phyloP scores from a whole-genome alignment of 2,797 vertebrate genomes.

The Pygocentrus nattereri region DNA sequence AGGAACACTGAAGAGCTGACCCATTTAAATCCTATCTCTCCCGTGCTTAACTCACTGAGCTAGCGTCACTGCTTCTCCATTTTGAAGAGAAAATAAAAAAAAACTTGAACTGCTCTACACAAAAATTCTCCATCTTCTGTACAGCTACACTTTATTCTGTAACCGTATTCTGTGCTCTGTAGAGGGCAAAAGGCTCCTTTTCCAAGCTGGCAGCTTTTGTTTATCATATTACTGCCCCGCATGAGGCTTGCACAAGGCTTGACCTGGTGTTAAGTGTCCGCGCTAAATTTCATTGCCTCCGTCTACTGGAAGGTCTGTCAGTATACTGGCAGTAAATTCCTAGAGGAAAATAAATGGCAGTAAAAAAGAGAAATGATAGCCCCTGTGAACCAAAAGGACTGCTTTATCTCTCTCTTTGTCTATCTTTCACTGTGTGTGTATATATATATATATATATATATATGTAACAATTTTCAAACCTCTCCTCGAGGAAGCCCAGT shows the following conservation, averaged over 20 bases:
- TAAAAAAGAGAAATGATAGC: slow-evolving; percentile 97
- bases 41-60: slow-evolving; percentile 34
- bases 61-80: slow-evolving; percentile 58
- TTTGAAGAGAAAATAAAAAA: slow-evolving; percentile 39
- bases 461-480: too few relatives aligned
- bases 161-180: too few relatives aligned
- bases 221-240: slow-evolving; percentile 93
- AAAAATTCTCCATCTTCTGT: slow-evolving; percentile 61
- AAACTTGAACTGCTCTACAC: slow-evolving; percentile 59
- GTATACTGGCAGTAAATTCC: slow-evolving; percentile 98
- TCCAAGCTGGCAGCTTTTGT: slow-evolving; percentile 88
- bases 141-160: slow-evolving; percentile 77
- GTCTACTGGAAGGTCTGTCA: slow-evolving; percentile 97
- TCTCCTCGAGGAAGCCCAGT: too few relatives aligned
- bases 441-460: too few relatives aligned
- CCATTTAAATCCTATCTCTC: slow-evolving; percentile 57
- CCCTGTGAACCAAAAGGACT: slow-evolving; percentile 88
- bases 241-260: slow-evolving; percentile 88
- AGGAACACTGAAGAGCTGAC: slow-evolving; percentile 58
- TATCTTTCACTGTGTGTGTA: too few relatives aligned
- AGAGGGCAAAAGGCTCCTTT: slow-evolving; percentile 72
- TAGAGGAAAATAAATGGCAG: slow-evolving; percentile 99
- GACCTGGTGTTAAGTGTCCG: slow-evolving; percentile 97
- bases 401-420: slow-evolving; percentile 74
- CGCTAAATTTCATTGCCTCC: slow-evolving; percentile 98